phyloP scores from a whole-genome alignment of 2,888 invertebrate genomes.

The Archips xylosteana region DNA sequence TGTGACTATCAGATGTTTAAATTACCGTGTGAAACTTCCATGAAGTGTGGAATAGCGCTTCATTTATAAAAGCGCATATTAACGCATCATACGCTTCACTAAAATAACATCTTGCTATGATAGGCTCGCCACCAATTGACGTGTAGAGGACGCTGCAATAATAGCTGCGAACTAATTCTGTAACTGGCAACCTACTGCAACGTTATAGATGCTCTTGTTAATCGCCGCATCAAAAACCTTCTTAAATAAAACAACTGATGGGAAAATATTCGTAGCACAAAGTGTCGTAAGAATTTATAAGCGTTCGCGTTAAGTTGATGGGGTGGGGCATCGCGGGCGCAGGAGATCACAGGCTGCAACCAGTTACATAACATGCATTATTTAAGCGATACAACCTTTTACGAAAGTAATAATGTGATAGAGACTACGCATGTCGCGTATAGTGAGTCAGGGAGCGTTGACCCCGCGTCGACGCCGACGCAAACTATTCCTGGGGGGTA shows the following conservation, averaged over 20 bases:
- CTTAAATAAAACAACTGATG: constrained; percentile 1
- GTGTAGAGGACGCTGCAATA: constrained; percentile 43
- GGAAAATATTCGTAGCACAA: constrained; percentile 4
- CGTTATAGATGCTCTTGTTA: constrained; percentile 22
- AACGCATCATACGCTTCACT: constrained; percentile 37
- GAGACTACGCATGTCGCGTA: constrained; percentile 75
- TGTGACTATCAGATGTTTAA: constrained; percentile 36
- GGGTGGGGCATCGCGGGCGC: constrained; percentile 25
- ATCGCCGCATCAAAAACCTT: constrained; percentile 30
- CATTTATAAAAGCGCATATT: constrained; percentile 32
- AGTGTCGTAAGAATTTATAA: constrained; percentile 13
- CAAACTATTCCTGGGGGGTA: constrained; percentile 69
- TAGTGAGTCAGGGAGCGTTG: constrained; percentile 77
- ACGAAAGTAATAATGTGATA: constrained; percentile 83
- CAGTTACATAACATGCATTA: constrained; percentile 84
- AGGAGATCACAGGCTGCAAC: constrained; percentile 76
- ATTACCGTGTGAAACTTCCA: constrained; percentile 35
- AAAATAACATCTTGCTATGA: constrained; percentile 42
- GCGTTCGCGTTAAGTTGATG: constrained; percentile 22
- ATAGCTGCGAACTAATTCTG: constrained; percentile 42
- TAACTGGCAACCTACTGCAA: constrained; percentile 41
- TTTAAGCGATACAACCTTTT: constrained; percentile 82
- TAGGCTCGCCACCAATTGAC: constrained; percentile 42
- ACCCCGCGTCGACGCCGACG: constrained; percentile 73
- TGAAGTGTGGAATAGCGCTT: constrained; percentile 17